Evolutionary conservation across 2,113 vertebrate genomes (phyloP), one percentile per base, ranked within the genome.

Genomic region (Athene cunicularia): DNA sequence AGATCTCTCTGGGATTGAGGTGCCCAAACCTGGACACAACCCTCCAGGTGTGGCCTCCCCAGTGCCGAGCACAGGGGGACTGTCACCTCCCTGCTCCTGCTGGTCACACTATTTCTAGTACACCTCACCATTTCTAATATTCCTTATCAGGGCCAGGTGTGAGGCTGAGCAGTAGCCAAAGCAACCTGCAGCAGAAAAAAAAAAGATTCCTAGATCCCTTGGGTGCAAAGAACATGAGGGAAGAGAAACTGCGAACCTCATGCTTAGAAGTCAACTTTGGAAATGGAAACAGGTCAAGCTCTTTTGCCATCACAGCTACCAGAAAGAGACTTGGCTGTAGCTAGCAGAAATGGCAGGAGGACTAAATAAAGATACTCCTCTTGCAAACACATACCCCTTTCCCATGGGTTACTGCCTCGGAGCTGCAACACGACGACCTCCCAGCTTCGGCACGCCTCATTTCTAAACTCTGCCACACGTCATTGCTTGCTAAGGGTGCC

Each of bases 341-440:
- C 49, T 6, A 56, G 86, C 43, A 59, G 35, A 59, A 76, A 59
- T 2, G 9, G 45, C 32, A 58, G 43, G 17, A 64, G 68, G 41
- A 56, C 56, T 75, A 76, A 66, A 58, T 23, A 47, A 86, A 33
- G 23, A 16, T 12, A 28, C 7, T 35, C 26, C 24, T 75, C 30
- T 67, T 30, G 35, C 52, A 41, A 50, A 58, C n/a, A 56, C n/a
- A 22, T 7, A 39, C 41, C 18, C 72, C 30, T 41, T 58, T 23
- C 28, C 24, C 1, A 1, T 5, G 71, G 50, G 22, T 86, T 37
- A 26, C 28, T 22, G 39, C 39, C 41, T 33, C 6, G 60, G 33
- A 59, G 32, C 20, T 35, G 45, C 43, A 35, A 16, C 53, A 16
- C 3, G 0, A 41, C 0, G 2, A 41, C 45, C 6, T 68, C 35